Base-by-base conservation (phyloP, 2,113 vertebrate species). In the Mus pahari region DNA sequence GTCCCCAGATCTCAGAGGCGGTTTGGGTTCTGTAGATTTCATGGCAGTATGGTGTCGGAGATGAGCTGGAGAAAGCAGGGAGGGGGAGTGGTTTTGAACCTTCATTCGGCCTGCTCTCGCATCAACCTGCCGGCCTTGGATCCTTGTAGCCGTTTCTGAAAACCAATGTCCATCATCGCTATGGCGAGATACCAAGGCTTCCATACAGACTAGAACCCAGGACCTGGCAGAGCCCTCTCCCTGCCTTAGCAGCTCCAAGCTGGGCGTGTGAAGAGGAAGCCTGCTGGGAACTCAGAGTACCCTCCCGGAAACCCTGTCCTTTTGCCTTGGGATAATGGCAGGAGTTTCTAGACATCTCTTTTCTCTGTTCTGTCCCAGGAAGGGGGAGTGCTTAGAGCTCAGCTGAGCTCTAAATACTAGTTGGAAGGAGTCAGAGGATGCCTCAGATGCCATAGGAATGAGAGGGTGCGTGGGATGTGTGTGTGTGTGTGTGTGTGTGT, bases 361-460 rank as follows among this genome's bases (percentile, higher is more conserved):
- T 28, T 53, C 64, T 94, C 50, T 75, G 71, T 28, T 24, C 36
- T 50, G 14, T 4, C 45, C 88, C n/a, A 17, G 11, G 26, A 31
- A 93, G 42, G 60, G 33, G 22, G 62, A 62, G 28, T 81, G 55
- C 39, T 81, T 50, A 42, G 68, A 96, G 28, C 93, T 94, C 75
- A 95, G 73, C 90, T 92, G 74, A 95, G 82, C 82, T 62, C 86
- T 93, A 50, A 79, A 91, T 86, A 97, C 96, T 90, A 83, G 78
- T 83, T 48, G 71, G 45, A 7, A 77, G 77, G 96, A 96, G 95
- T 97, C 95, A 60, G 83, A 93, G 95, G 86, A 94, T 96, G 92
- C 92, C 93, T 96, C 82, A 91, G 93, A 95, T 97, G 92, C 97
- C 95, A 88, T 71, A 12, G 1, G 75, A 71, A 60, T 96, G 97